Percentiles rank a stretch among this genome's conserved stretches.
Conservation (phyloP, 1,140 invertebrate species). For the Halictus rubicundus region DNA sequence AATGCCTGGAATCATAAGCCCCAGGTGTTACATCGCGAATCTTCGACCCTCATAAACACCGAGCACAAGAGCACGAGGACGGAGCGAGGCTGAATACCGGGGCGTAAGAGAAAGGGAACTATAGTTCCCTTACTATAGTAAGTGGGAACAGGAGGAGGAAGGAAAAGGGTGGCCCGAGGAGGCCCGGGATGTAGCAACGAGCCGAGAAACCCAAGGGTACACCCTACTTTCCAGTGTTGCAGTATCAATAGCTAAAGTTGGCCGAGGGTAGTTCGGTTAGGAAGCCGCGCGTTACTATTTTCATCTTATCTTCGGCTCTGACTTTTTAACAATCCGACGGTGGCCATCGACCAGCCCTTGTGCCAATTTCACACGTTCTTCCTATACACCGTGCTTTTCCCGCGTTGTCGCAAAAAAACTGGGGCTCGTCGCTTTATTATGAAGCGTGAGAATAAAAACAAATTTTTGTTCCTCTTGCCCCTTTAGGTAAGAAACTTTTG, state of each 20-base stretch:
- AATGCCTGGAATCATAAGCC: slow-evolving; percentile 71
- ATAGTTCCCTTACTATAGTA: too few relatives aligned
- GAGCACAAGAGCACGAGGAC: slow-evolving; percentile 31
- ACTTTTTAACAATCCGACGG: slow-evolving; percentile 22
- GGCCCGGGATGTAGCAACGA: slow-evolving; percentile 14
- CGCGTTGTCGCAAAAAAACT: too few relatives aligned
- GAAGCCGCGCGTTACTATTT: slow-evolving; percentile 35
- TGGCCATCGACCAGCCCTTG: neutral
- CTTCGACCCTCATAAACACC: slow-evolving; percentile 72
- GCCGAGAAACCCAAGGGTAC: slow-evolving; percentile 42
- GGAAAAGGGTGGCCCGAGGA: neutral
- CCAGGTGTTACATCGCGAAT: slow-evolving; percentile 72
- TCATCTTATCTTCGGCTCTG: slow-evolving; percentile 10
- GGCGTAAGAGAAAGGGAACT: slow-evolving; percentile 4
- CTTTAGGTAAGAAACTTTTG: too few relatives aligned
- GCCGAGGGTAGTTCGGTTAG: slow-evolving; percentile 37
- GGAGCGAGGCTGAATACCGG: neutral
- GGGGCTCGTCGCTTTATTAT: too few relatives aligned
- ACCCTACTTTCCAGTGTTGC: slow-evolving; percentile 61
- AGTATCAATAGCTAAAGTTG: slow-evolving; percentile 62
- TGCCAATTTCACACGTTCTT: too few relatives aligned
- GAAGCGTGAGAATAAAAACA: too few relatives aligned
- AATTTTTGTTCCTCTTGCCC: too few relatives aligned
- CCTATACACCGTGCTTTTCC: too few relatives aligned
- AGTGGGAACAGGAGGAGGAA: neutral